Evolutionary conservation across 2,888 invertebrate genomes (phyloP).

Genomic region (Arctia plantaginis): DNA sequence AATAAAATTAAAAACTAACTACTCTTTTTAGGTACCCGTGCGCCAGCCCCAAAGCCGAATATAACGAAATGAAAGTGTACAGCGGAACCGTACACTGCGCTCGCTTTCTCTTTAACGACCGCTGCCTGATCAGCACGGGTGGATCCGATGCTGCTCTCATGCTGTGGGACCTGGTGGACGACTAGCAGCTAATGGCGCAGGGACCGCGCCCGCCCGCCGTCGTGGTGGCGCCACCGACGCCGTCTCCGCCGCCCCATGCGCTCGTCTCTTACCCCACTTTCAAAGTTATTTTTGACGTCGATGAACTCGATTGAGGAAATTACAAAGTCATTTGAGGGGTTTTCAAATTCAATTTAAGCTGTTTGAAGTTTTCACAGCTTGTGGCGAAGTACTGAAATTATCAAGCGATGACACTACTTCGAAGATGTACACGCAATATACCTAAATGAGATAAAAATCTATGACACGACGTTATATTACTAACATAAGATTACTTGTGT

Average conservation of each 20-base stretch:
- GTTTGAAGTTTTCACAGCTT: conserved; percentile 9
- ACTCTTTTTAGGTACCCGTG: conserved; percentile 90
- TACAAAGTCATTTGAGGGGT: conserved; percentile 23
- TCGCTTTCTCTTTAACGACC: conserved; percentile 94
- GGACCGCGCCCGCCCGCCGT: conserved; percentile 73
- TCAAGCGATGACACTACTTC: conserved; percentile 7
- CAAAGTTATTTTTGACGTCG: conserved; percentile 72
- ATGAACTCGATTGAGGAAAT: conserved; percentile 76
- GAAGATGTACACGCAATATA: conserved; percentile 16
- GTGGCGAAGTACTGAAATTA: conserved; percentile 6
- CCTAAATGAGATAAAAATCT: conserved; percentile 8
- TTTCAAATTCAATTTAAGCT: conserved; percentile 25
- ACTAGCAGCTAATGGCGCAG: conserved; percentile 86
- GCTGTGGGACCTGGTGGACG: conserved; percentile 95
- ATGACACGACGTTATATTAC: conserved; percentile 25
- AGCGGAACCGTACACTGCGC: conserved; percentile 93
- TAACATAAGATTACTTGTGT: conserved; percentile 18
- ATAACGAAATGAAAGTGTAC: conserved; percentile 95
- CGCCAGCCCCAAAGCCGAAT: conserved; percentile 94
- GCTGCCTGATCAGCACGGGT: conserved; percentile 93
- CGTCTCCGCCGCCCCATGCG: conserved; percentile 74
- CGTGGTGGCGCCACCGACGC: conserved; percentile 76
- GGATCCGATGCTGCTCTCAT: conserved; percentile 95
- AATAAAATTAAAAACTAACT: not conserved
- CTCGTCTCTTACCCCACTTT: conserved; percentile 66